phyloP scores from a whole-genome alignment of 2,888 invertebrate genomes.

The Tetranychus truncatus region DNA sequence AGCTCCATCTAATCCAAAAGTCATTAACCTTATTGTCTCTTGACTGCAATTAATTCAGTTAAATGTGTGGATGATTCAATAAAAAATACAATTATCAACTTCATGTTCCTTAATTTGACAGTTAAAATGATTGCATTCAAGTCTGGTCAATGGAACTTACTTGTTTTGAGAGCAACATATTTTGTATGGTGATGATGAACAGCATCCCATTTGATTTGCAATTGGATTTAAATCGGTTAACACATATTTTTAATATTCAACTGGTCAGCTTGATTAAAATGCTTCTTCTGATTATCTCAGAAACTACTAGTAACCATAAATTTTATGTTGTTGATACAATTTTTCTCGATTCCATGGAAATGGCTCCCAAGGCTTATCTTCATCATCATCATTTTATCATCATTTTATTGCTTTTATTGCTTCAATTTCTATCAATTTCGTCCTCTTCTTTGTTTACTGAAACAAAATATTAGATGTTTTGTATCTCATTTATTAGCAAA shows the following conservation, averaged over 20 bases:
- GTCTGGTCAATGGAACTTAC: neutral
- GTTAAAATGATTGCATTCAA: no score
- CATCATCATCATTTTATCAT: neutral
- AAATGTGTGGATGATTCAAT: neutral
- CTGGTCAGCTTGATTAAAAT: neutral
- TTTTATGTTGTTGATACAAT: neutral
- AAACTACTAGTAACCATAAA: neutral
- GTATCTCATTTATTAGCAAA: neutral
- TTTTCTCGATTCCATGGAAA: neutral
- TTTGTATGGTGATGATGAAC: neutral
- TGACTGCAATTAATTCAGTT: neutral
- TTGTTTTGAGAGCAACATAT: neutral
- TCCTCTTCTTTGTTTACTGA: no score
- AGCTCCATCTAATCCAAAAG: slow-evolving; percentile 32
- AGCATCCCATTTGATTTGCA: neutral
- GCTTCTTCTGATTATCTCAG: neutral
- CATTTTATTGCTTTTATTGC: neutral
- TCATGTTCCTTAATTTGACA: no score
- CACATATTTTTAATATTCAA: neutral
- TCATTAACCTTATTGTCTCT: slow-evolving; percentile 21
- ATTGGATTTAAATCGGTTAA: neutral
- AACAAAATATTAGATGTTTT: no score
- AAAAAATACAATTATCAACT: no score
- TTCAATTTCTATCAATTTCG: no score
- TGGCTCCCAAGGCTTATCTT: neutral